phyloP scores from a whole-genome alignment of 2,888 invertebrate genomes.

The Drosophila austrosaltans region DNA sequence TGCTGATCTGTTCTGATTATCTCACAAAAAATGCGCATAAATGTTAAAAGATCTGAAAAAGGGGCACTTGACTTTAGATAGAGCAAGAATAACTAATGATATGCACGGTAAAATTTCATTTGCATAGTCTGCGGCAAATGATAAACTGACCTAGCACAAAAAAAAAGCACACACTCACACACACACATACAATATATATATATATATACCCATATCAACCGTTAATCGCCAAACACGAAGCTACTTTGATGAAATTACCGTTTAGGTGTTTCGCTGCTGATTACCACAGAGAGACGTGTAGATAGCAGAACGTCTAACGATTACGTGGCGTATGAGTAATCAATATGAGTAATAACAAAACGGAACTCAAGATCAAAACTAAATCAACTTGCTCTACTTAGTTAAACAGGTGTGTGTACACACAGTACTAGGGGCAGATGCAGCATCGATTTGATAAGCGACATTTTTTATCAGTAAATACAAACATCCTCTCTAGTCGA shows the following conservation, averaged over 20 bases:
- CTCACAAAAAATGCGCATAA: slow-evolving; percentile 18
- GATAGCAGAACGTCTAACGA: slow-evolving; percentile 35
- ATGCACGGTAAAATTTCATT: neutral
- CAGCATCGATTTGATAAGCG: slow-evolving; percentile 12
- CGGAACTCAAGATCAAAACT: slow-evolving; percentile 26
- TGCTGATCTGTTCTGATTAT: slow-evolving; percentile 1
- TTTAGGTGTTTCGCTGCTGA: neutral
- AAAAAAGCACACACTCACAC: neutral
- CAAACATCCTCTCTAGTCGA: neutral
- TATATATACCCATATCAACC: neutral
- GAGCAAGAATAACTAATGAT: neutral
- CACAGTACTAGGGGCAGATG: neutral
- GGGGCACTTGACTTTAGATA: neutral
- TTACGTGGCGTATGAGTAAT: slow-evolving; percentile 73
- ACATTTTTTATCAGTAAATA: slow-evolving; percentile 20
- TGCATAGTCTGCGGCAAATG: slow-evolving; percentile 1
- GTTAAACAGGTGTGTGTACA: neutral
- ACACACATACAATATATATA: neutral
- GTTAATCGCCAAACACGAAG: slow-evolving; percentile 7
- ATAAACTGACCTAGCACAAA: slow-evolving; percentile 53
- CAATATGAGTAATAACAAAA: slow-evolving; percentile 34
- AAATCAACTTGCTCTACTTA: neutral
- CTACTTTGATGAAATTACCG: slow-evolving; percentile 7
- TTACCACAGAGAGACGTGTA: slow-evolving; percentile 14
- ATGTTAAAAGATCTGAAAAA: neutral